Base-by-base conservation (phyloP, 1,140 invertebrate species). In the Oryzaephilus surinamensis region DNA sequence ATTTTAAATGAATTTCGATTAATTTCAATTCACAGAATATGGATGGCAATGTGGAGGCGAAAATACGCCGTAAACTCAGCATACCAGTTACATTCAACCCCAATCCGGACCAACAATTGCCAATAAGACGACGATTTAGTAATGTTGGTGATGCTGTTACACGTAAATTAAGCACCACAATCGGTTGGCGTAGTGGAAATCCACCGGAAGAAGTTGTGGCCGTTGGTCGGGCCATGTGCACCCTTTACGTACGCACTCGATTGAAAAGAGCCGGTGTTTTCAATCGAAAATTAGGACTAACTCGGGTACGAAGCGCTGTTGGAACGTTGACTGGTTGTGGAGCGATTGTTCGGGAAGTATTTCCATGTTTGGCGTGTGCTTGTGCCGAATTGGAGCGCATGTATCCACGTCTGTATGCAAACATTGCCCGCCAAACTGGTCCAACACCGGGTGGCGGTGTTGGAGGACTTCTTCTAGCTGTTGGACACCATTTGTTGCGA, bases 91-190 rank as follows among this genome's bases (percentile, higher is more conserved):
- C 50, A 23, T 39, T 42, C 6, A 51, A 52, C 24, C 42, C 51
- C 5, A 24, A n/a, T n/a, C 43, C 5, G 50, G 51, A 15, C 43
- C 48, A 7, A 20, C 45, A 2, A 19, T 10, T 6, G 32, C 14
- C 13, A 46, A 43, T 29, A 31, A 19, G 38, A 32, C 61, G 79
- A 26, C 60, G 77, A 23, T 70, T 81, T 29, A 80, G 77, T 53
- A 81, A 80, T 49, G 78, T 82, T 6, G 73, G 78, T 47, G 78
- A 79, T 54, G 77, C 71, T 1, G 76, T 82, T 1, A 68, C 73
- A 2, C 58, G 79, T 20, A 81, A 81, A 50, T 58, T 83, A 14
- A 81, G 77, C 11, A 71, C 73, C n/a, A 78, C 76, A 0, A 78
- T 80, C 23, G 76, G 77, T 5, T 81, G 77, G 78, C 65, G 75